Base-by-base conservation (phyloP, 2,888 invertebrate genomes). In the Gryllus longicercus region DNA sequence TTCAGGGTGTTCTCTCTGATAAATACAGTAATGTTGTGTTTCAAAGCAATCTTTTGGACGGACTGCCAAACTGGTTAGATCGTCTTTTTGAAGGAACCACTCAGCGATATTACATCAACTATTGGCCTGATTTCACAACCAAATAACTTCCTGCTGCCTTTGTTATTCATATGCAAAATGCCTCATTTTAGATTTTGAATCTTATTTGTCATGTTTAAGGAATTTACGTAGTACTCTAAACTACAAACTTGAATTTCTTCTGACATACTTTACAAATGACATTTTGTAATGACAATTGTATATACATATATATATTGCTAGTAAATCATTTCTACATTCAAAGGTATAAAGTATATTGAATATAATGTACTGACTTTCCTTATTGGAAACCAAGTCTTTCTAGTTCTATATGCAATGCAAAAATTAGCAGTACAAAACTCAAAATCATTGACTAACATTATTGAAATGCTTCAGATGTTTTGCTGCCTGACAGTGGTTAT, bases 41-140 rank as follows among this genome's bases (percentile, higher is more conserved):
- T 83, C 90, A 93, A 88, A 94, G 94, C 84, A 94, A 95, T 85
- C 90, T 98, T 75, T 88, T 98, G 79, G 96, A 97, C 86, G 97
- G 97, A 1, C 90, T 99, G 80, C 94, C 96, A 80, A 96, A 96
- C 88, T 99, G 99, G 99, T 89, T 99, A 85, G 99, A 99, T 87
- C 92, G 97, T 49, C 89, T 99, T 83, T 98, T 99, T 86, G 99
- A 99, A 87, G 99, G 99, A 83, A 94, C 95, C 83, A 96, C 98
- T 11, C 95, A 96, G 87, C 93, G 98, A 84, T 98, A 98, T 89
- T 95, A 96, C 88, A 93, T 99, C 84, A 96, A 97, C 88, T 97
- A 97, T 88, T 99, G 99, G 99, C 99, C 99, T n/a, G 96, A 96
- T 86, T 96, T 96, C 90, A 93, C 93, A 83, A 92, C 93, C 85